phyloP scores from a whole-genome alignment of 2,113 vertebrate species.

The Camelus bactrianus region DNA sequence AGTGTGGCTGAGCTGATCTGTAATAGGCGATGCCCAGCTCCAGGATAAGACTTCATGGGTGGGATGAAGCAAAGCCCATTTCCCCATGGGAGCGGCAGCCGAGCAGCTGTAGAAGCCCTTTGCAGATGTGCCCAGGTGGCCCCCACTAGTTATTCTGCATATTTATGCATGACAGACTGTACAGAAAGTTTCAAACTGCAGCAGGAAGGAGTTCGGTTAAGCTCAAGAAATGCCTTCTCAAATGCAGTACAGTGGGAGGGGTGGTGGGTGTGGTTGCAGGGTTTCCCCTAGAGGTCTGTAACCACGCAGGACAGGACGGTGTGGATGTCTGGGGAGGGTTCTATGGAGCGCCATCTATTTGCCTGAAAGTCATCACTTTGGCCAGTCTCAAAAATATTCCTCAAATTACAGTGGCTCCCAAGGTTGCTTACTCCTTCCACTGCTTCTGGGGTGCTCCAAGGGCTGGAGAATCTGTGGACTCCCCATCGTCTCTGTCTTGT shows the following conservation, averaged over 20 bases:
- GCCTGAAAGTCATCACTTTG: not conserved
- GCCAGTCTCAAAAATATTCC: not conserved
- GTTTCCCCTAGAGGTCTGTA: not conserved
- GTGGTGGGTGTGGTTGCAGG: too few relatives aligned
- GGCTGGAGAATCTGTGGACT: not conserved
- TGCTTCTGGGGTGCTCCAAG: not conserved
- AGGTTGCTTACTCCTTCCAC: not conserved
- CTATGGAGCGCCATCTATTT: not conserved
- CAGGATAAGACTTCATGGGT: not conserved
- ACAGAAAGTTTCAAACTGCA: not conserved
- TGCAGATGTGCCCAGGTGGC: not conserved
- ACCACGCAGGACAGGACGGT: not conserved
- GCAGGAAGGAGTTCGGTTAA: not conserved
- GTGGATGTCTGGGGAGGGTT: not conserved
- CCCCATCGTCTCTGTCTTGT: not conserved
- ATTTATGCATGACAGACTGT: not conserved
- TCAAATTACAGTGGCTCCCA: not conserved
- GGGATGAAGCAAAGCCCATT: not conserved
- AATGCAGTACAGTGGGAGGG: not conserved
- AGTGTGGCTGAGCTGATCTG: not conserved
- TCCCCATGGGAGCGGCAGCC: not conserved
- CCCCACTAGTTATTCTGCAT: not conserved
- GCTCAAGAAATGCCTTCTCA: not conserved
- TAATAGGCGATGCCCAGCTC: not conserved
- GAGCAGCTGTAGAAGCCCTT: not conserved